Evolutionary conservation across 1,140 invertebrate genomes (phyloP).

Genomic region (Paramacrobiotus metropolitanus): DNA sequence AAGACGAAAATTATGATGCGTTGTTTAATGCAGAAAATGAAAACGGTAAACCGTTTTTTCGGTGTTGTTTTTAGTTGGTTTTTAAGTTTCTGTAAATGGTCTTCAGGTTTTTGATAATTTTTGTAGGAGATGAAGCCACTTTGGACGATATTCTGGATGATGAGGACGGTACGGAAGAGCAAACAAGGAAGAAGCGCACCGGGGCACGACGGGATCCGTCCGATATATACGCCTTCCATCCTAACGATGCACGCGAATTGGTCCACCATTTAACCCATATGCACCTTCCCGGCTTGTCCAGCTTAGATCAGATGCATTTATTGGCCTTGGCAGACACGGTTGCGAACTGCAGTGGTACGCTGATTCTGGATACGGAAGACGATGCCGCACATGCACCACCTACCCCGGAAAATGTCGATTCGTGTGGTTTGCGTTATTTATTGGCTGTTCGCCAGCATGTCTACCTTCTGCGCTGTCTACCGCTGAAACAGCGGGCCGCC

Average conservation of each 20-base stretch:
- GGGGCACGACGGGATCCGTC: slow-evolving; percentile 9
- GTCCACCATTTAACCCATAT: slow-evolving; percentile 78
- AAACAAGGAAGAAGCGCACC: slow-evolving; percentile 6
- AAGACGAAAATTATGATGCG: slow-evolving; percentile 19
- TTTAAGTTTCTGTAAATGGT: too few relatives aligned
- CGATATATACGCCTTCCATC: slow-evolving; percentile 11
- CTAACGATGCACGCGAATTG: slow-evolving; percentile 28
- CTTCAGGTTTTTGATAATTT: too few relatives aligned
- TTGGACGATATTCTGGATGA: slow-evolving; percentile 38
- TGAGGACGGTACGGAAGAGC: slow-evolving; percentile 9
- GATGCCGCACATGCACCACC: slow-evolving; percentile 15
- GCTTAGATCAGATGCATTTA: slow-evolving; percentile 96
- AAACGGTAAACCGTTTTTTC: slow-evolving; percentile 49
- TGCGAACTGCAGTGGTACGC: slow-evolving; percentile 35
- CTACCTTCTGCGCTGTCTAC: slow-evolving; percentile 72
- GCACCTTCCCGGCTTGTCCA: slow-evolving; percentile 81
- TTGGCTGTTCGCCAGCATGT: slow-evolving; percentile 93
- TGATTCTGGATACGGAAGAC: slow-evolving; percentile 19
- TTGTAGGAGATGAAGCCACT: too few relatives aligned
- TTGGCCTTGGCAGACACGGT: slow-evolving; percentile 91
- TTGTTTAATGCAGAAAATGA: slow-evolving; percentile 16
- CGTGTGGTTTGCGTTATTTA: slow-evolving; percentile 84
- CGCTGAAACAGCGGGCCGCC: slow-evolving; percentile 54
- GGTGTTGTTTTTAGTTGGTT: too few relatives aligned
- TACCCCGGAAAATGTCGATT: slow-evolving; percentile 38